Evolutionary conservation across 2,113 vertebrate genomes (phyloP).

Genomic region (Spea multiplicata): DNA sequence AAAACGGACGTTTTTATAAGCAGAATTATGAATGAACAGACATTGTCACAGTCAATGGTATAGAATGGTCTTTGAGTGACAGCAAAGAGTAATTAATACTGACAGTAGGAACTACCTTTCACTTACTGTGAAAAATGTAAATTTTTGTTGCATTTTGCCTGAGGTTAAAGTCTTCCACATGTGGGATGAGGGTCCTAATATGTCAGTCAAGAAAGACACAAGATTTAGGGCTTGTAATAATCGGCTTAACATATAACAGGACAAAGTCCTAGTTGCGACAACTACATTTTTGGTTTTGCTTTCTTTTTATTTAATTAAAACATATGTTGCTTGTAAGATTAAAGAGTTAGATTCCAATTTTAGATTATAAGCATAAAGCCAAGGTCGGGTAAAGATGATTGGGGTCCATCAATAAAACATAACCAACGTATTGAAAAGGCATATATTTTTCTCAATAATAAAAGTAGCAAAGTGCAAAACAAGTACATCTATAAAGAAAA

Average conservation of each 20-base stretch:
- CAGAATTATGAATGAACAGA: conserved; percentile 39
- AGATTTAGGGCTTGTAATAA: conserved; percentile 45
- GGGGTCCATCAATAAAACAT: too few relatives aligned
- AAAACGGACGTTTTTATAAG: conserved; percentile 25
- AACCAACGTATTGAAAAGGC: too few relatives aligned
- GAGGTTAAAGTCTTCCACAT: conserved; percentile 43
- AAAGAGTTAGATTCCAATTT: too few relatives aligned
- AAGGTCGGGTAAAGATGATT: too few relatives aligned
- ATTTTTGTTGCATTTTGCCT: conserved; percentile 38
- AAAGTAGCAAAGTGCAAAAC: too few relatives aligned
- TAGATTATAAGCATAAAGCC: too few relatives aligned
- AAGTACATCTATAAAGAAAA: too few relatives aligned
- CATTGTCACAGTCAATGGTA: conserved; percentile 29
- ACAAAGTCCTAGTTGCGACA: background rate
- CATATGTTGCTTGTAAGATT: background rate
- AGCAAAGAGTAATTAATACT: conserved; percentile 40
- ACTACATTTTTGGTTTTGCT: too few relatives aligned
- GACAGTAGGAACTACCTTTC: conserved; percentile 40
- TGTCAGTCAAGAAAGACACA: conserved; percentile 43
- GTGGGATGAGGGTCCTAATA: conserved; percentile 36
- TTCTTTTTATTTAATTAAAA: conserved; percentile 25
- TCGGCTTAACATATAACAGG: conserved; percentile 40
- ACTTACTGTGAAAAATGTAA: conserved; percentile 41
- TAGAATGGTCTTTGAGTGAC: conserved; percentile 24
- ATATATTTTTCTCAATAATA: too few relatives aligned